Conservation (phyloP, 1,140 invertebrate species). For the Tigriopus japonicus region DNA sequence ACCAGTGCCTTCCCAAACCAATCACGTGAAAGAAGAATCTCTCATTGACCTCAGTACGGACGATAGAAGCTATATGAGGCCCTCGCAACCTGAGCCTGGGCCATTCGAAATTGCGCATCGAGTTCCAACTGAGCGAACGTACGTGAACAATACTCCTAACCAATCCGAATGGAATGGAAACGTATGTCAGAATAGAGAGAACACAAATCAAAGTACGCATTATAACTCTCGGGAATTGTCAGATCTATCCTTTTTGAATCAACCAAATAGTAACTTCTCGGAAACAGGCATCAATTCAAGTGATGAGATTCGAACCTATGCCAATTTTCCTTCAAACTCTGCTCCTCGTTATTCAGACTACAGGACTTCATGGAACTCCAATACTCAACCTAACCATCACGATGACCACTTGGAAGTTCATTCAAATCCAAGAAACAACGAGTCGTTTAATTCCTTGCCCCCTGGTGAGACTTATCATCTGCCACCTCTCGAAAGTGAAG, state of each 20-base stretch:
- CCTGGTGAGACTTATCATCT: conserved; percentile 6
- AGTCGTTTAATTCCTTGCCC: conserved; percentile 11
- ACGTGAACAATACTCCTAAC: neutral
- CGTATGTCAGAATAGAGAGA: too few relatives aligned
- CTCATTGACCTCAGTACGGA: neutral
- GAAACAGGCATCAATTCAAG: neutral
- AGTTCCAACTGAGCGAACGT: neutral
- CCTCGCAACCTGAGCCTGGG: conserved; percentile 1
- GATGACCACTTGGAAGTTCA: too few relatives aligned
- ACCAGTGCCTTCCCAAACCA: neutral
- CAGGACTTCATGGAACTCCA: too few relatives aligned
- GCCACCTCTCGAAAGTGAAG: neutral
- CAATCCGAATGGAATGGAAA: too few relatives aligned
- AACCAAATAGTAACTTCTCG: neutral
- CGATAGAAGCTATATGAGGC: neutral
- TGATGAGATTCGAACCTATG: neutral
- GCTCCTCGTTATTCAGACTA: neutral
- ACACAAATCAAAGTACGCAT: too few relatives aligned
- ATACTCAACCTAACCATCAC: too few relatives aligned
- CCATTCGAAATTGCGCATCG: neutral
- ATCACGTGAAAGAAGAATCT: conserved; percentile 6
- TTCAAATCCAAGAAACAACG: neutral
- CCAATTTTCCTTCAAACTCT: neutral
- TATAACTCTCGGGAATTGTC: too few relatives aligned
- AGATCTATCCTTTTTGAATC: neutral